Conservation (phyloP, 2,113 vertebrate species). For the human (Homo sapiens) region GRCh38 chr3:135914501-135915000, state of each 20-base stretch:
- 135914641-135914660: conserved; percentile 9
- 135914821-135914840: not conserved
- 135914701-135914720: not conserved
- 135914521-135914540: conserved; percentile 1
- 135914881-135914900: not conserved
- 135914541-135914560: not conserved
- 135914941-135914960: not conserved
- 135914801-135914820: not conserved
- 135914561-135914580: not conserved
- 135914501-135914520: not conserved
- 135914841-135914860: not conserved
- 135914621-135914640: conserved; percentile 8
- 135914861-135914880: not conserved
- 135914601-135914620: not conserved
- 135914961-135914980: not conserved
- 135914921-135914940: not conserved
- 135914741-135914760: not conserved
- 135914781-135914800: not conserved
- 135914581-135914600: not conserved
- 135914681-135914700: conserved; percentile 14
- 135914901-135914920: not conserved
- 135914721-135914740: conserved; percentile 10
- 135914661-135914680: not conserved
- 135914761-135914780: not conserved
- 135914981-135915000: not conserved